Conservation (phyloP, 2,113 vertebrate genomes). For the Syngnathus floridae region DNA sequence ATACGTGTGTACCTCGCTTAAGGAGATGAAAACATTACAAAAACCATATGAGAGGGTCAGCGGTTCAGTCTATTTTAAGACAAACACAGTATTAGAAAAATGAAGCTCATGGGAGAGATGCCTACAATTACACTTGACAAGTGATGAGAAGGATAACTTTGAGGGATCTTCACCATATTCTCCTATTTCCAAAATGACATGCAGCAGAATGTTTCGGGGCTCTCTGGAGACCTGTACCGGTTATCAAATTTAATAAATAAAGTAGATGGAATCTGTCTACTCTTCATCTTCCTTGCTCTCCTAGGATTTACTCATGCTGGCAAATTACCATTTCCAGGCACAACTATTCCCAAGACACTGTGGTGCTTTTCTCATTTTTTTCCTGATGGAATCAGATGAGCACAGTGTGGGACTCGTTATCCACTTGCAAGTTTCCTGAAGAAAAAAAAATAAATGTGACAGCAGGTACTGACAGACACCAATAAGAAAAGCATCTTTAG, state of each 20-base stretch:
- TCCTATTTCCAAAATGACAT: conserved; percentile 43
- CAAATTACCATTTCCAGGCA: conserved; percentile 69
- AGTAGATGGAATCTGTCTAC: conserved; percentile 69
- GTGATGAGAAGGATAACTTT: conserved; percentile 37
- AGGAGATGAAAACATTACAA: neutral
- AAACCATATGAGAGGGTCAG: neutral
- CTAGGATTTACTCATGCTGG: conserved; percentile 62
- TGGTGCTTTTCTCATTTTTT: conserved; percentile 56
- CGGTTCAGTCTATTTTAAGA: neutral
- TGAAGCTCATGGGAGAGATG: neutral
- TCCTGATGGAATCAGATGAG: conserved; percentile 67
- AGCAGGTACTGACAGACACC: conserved; percentile 49
- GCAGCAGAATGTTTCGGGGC: conserved; percentile 48
- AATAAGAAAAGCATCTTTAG: conserved; percentile 40
- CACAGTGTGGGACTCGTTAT: conserved; percentile 62
- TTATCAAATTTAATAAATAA: conserved; percentile 76
- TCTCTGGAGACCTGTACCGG: conserved; percentile 64
- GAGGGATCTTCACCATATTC: conserved; percentile 43
- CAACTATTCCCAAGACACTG: conserved; percentile 53
- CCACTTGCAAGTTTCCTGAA: conserved; percentile 51
- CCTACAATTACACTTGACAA: neutral
- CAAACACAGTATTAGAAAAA: neutral
- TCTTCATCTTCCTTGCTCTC: conserved; percentile 66
- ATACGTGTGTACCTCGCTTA: neutral
- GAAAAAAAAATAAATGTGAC: conserved; percentile 40